These are phyloP conservation scores for Rhopalosiphum padi DNA, from an alignment of 1,140 invertebrate genomes.

Conservation along the genomic window DNA sequence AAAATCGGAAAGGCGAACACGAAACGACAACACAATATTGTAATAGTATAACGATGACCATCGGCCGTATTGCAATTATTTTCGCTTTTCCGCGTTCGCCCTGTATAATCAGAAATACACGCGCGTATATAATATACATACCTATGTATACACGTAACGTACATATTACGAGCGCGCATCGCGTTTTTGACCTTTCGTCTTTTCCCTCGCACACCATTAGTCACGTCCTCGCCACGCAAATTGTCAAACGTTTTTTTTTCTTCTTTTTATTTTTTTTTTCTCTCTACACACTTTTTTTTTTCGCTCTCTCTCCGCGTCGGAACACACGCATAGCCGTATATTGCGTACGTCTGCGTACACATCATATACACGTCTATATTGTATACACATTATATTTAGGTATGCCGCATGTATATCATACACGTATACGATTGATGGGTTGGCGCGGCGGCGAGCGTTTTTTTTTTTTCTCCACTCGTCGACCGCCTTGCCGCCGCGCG, in stretches of 20 bases:
- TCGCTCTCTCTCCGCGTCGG: not conserved
- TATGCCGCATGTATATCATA: not conserved
- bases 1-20: too few relatives aligned
- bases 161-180: not conserved
- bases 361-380: not conserved
- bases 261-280: not conserved
- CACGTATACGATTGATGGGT: not conserved
- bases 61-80: not conserved
- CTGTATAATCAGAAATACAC: not conserved
- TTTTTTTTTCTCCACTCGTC: not conserved
- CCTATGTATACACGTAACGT: not conserved
- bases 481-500: too few relatives aligned
- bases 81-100: not conserved
- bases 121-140: too few relatives aligned
- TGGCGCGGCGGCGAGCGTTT: not conserved
- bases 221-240: conserved; percentile 4
- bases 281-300: not conserved
- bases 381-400: not conserved
- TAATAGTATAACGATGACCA: not conserved
- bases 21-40: too few relatives aligned
- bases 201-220: conserved; percentile 1
- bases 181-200: conserved; percentile 13
- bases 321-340: not conserved
- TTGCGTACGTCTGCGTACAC: too few relatives aligned
- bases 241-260: not conserved